Base-by-base conservation (phyloP, 2,888 invertebrate species). In the Eupithecia centaureata region DNA sequence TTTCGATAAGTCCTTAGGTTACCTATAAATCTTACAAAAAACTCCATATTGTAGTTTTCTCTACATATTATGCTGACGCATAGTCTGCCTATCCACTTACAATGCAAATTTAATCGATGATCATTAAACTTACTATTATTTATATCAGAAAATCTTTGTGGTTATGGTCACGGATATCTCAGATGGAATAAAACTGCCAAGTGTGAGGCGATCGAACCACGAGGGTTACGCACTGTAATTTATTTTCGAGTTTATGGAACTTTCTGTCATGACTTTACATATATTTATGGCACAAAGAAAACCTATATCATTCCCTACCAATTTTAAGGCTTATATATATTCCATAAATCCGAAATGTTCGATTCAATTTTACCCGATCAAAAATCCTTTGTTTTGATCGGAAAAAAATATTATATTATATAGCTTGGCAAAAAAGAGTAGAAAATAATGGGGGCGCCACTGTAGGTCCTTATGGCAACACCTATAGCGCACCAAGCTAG, bases 141-240 rank as follows among this genome's bases (percentile, higher is more conserved):
- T 10, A 47, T 10, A 47, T 47, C 47, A 47, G 47, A 47, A 47
- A 22, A 47, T 47, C 28, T 56, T 62, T 62, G 62, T 35, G 62
- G 54, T 62, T 52, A 33, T 27, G 25, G 15, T 15, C 32, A 22
- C 52, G 51, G 61, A n/a, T 35, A 62, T 25, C n/a, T 25, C 28
- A 27, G 27, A 27, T 33, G 32, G 27, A 54, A 54, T 27, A 62
- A 35, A 30, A 56, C 10, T 2, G 54, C 10, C 54, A 56, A 56
- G 28, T 56, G 54, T 28, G 54, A 56, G 30, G n/a, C 54, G 27
- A 56, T 1, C 10, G 12, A n/a, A 8, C n/a, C n/a, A 30, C 7
- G 15, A 54, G 27, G 28, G 27, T 42, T 18, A 18, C 42, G n/a
- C 8, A 18, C 8, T 18, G 1, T 42, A 8, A 42, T 42, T 42